These are phyloP conservation scores for Myotis findleyi DNA, from an alignment of 2,797 vertebrate species.

Conservation along the genomic window DNA sequence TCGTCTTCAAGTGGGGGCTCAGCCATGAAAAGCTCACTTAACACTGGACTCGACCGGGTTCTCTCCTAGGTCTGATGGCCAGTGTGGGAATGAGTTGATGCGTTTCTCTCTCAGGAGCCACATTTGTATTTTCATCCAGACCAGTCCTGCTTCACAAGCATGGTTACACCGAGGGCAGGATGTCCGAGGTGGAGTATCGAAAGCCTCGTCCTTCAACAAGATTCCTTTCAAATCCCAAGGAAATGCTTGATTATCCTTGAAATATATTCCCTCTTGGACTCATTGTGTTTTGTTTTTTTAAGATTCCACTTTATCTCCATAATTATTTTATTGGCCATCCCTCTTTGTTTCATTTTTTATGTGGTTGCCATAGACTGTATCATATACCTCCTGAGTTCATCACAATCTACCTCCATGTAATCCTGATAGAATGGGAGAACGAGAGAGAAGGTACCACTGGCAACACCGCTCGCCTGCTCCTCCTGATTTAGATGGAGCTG, in stretches of 20 bases:
- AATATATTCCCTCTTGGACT: not conserved
- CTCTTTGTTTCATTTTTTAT: slow-evolving; percentile 24
- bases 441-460: not conserved
- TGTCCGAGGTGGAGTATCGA: not conserved
- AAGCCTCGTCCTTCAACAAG: not conserved
- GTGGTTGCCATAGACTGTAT: not conserved
- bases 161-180: not conserved
- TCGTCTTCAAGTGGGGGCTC: not conserved
- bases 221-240: not conserved
- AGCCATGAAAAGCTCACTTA: not conserved
- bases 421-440: not conserved
- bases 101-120: not conserved
- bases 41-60: not conserved
- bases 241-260: not conserved
- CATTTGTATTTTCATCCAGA: not conserved
- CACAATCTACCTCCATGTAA: not conserved
- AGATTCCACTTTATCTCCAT: not conserved
- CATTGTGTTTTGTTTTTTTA: not conserved
- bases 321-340: not conserved
- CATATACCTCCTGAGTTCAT: not conserved
- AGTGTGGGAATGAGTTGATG: not conserved
- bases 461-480: not conserved
- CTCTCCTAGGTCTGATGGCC: not conserved
- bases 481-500: not conserved
- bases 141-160: not conserved